Evolutionary conservation across 2,797 vertebrate genomes (phyloP).

Genomic region (Myotis findleyi): DNA sequence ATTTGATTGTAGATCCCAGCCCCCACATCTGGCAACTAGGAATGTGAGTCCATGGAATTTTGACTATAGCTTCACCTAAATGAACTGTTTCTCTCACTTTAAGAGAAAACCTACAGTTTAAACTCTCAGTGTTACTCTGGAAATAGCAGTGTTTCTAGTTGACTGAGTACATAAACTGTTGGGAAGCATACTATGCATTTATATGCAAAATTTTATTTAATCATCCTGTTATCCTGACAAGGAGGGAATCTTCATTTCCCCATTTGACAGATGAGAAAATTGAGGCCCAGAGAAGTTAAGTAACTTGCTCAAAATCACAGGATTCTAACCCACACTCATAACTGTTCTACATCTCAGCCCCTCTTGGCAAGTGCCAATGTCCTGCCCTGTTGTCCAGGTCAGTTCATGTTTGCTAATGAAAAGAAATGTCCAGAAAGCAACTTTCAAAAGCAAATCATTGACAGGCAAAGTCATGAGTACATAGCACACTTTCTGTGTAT

Average conservation of each 20-base stretch:
- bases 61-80: neutral
- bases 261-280: constrained; percentile 49
- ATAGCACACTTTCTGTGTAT: neutral
- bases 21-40: neutral
- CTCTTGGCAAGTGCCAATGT: rapidly evolving
- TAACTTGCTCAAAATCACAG: neutral
- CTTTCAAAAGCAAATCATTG: constrained; percentile 22
- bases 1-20: neutral
- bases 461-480: neutral
- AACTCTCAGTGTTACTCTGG: neutral
- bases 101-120: constrained; percentile 20
- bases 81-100: neutral
- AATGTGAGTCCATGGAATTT: neutral
- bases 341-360: neutral
- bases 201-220: neutral
- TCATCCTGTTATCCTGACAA: neutral
- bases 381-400: neutral
- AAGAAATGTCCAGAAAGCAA: neutral
- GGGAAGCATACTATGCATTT: neutral
- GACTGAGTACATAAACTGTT: neutral
- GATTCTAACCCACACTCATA: neutral
- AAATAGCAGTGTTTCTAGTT: neutral
- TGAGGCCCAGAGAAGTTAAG: neutral
- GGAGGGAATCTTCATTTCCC: neutral
- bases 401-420: neutral